A percentile compares a stretch with the other conserved stretches of the same genome.
These are phyloP conservation scores for Crypturellus tataupa DNA, from an alignment of 2,797 vertebrate genomes.

Conservation along the genomic window DNA sequence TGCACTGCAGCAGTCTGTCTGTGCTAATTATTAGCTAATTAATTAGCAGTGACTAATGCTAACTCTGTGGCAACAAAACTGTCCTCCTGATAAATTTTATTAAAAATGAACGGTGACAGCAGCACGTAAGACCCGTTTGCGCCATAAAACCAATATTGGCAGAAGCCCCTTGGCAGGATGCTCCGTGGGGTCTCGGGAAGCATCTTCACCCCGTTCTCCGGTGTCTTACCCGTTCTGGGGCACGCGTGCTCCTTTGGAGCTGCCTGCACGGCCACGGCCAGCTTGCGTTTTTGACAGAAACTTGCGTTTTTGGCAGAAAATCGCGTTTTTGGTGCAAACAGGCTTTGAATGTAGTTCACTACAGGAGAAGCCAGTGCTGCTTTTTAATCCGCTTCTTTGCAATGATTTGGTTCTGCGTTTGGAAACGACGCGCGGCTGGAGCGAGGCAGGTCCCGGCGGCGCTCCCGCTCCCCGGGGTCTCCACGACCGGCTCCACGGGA, in stretches of 20 bases:
- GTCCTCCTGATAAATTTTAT: not conserved
- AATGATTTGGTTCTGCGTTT: not conserved
- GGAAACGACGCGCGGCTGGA: not conserved
- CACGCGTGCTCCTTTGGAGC: not conserved
- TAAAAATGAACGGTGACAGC: not conserved
- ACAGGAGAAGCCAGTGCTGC: not conserved
- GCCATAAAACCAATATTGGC: not conserved
- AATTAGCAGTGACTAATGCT: not conserved
- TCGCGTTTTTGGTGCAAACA: accelerated
- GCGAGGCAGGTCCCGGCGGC: not conserved
- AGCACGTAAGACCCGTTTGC: not conserved
- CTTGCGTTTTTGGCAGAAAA: accelerated
- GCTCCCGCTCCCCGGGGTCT: not conserved
- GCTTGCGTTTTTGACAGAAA: not conserved
- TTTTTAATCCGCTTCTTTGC: not conserved
- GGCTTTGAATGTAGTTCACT: accelerated
- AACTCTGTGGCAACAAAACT: not conserved
- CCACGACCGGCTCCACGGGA: too few species aligned
- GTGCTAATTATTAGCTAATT: not conserved
- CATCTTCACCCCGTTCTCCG: not conserved
- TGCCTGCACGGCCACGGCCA: not conserved
- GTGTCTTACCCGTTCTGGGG: not conserved
- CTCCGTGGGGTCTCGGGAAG: not conserved
- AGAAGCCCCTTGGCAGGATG: accelerated
- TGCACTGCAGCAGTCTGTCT: not conserved